phyloP scores from a whole-genome alignment of 1,140 invertebrate species.

The Gryllus bimaculatus region DNA sequence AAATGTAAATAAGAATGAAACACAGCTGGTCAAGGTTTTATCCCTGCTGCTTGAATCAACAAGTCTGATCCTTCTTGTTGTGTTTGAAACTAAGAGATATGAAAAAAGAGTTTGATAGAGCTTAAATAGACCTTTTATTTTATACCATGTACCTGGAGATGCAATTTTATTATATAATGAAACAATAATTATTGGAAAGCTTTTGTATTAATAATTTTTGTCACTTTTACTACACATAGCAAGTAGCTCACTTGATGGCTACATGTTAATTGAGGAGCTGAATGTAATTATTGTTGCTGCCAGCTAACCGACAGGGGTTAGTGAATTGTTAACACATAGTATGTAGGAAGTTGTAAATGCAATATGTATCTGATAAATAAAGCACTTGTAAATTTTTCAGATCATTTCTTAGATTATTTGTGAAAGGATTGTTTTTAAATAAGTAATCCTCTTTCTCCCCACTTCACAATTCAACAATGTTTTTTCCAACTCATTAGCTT shows the following conservation, averaged over 20 bases:
- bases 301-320: not conserved
- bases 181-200: not conserved
- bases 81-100: not conserved
- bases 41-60: not conserved
- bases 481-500: too few species aligned
- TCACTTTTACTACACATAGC: constrained; percentile 4
- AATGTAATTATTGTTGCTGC: not conserved
- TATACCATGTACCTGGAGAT: constrained; percentile 4
- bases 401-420: too few species aligned
- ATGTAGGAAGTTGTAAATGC: not conserved
- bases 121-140: not conserved
- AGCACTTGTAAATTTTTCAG: not conserved
- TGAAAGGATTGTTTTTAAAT: too few species aligned
- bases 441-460: too few species aligned
- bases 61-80: not conserved
- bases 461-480: too few species aligned
- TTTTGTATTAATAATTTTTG: constrained; percentile 2
- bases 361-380: not conserved
- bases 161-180: not conserved
- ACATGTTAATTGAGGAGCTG: not conserved
- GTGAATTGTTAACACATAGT: not conserved
- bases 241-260: not conserved
- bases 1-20: not conserved
- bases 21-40: not conserved
- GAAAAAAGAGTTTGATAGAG: not conserved